These are phyloP conservation scores for Mnemiopsis leidyi DNA, from an alignment of 37 sponge, comb jelly and placozoan species.

Conservation along the genomic window DNA sequence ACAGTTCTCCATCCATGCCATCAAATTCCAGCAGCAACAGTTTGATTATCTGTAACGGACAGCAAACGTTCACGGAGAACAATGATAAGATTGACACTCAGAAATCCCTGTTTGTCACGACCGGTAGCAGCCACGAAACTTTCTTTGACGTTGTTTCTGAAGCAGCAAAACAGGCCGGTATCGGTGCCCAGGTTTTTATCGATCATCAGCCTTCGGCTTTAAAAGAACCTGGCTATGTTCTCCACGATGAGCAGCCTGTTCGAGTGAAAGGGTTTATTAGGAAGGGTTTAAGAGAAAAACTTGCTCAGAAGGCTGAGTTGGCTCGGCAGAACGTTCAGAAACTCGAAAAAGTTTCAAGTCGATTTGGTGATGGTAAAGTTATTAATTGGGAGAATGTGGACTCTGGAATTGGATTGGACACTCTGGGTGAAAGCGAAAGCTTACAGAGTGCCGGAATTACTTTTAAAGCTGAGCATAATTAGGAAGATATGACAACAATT, in stretches of 20 bases:
- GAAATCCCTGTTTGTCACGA: too few species aligned
- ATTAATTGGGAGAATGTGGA: not conserved
- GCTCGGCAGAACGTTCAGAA: not conserved
- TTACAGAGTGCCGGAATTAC: not conserved
- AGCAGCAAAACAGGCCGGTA: not conserved
- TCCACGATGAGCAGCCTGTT: not conserved
- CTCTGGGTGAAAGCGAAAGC: not conserved
- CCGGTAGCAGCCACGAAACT: not conserved
- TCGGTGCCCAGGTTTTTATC: not conserved
- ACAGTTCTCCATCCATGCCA: not conserved
- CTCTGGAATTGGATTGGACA: not conserved
- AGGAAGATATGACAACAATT: too few species aligned
- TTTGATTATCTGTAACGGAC: not conserved
- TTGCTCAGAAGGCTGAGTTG: constrained; percentile 12
- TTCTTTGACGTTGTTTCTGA: not conserved
- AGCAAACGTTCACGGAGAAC: not conserved
- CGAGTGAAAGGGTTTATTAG: constrained; percentile 1
- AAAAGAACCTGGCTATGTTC: not conserved
- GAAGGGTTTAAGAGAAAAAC: constrained; percentile 35
- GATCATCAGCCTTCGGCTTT: not conserved
- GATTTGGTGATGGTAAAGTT: not conserved
- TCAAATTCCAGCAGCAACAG: not conserved
- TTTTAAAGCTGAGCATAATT: not conserved
- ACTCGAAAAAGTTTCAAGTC: not conserved
- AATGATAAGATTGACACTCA: not conserved